phyloP scores from a whole-genome alignment of 1,140 invertebrate genomes.

The Pissodes strobi region DNA sequence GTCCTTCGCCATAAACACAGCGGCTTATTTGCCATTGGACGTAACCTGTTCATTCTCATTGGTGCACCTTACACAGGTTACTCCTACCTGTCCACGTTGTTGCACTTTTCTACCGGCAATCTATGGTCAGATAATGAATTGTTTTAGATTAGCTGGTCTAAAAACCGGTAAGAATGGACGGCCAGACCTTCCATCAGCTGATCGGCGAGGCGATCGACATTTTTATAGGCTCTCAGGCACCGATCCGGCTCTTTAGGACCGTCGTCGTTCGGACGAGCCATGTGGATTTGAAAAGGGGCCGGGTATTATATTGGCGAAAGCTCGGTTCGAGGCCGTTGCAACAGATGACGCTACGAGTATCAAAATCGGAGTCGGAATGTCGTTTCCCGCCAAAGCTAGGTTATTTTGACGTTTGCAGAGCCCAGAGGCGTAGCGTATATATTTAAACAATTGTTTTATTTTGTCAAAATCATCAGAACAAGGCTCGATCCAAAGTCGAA shows the following conservation, averaged over 20 bases:
- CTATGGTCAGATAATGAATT: too few relatives aligned
- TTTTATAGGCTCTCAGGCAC: slow-evolving; percentile 35
- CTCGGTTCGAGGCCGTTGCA: neutral
- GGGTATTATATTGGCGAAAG: neutral
- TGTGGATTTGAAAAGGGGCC: slow-evolving; percentile 3
- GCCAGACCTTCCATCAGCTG: slow-evolving; percentile 51
- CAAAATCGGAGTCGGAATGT: neutral
- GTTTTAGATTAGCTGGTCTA: slow-evolving; percentile 1
- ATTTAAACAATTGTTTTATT: too few relatives aligned
- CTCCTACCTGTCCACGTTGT: slow-evolving; percentile 50
- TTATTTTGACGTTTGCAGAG: too few relatives aligned
- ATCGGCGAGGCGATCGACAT: slow-evolving; percentile 43
- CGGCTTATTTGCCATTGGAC: slow-evolving; percentile 54
- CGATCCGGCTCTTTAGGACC: too few relatives aligned
- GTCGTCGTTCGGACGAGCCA: slow-evolving; percentile 7
- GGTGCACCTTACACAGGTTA: slow-evolving; percentile 55
- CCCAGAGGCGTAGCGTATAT: too few relatives aligned
- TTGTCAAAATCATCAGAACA: too few relatives aligned
- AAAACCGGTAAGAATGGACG: slow-evolving; percentile 10
- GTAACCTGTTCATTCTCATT: slow-evolving; percentile 45
- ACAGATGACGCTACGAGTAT: neutral
- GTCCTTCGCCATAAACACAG: slow-evolving; percentile 47
- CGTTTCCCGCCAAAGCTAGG: neutral
- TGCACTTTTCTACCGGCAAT: slow-evolving; percentile 18
- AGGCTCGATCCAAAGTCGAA: too few relatives aligned